phyloP scores from a whole-genome alignment of 1,140 invertebrate genomes.

The Hypsibius dujardini region DNA sequence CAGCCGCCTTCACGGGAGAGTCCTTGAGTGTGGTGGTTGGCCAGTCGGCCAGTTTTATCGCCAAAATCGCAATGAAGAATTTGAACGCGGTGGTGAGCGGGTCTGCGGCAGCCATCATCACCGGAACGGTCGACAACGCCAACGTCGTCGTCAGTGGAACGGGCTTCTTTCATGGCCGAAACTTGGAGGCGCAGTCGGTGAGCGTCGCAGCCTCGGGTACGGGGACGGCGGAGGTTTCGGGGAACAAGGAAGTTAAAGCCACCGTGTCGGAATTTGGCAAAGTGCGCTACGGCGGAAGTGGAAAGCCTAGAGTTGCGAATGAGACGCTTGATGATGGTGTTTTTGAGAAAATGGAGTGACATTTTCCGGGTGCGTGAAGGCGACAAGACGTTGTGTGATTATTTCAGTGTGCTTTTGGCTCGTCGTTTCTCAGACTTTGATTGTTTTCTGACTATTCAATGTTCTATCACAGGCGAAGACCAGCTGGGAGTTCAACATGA shows the following conservation, averaged over 20 bases:
- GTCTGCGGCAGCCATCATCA: neutral
- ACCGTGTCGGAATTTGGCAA: neutral
- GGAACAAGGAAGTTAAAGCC: neutral
- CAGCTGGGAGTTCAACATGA: too few species aligned
- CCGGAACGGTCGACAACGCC: neutral
- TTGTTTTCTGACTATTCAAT: too few species aligned
- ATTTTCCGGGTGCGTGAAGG: too few species aligned
- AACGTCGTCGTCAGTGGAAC: constrained; percentile 10
- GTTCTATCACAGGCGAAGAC: too few species aligned
- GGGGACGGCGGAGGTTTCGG: neutral
- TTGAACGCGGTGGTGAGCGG: neutral
- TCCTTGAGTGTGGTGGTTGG: neutral
- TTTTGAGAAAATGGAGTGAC: neutral
- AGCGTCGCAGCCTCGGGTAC: neutral
- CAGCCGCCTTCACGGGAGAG: neutral
- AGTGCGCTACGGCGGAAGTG: neutral
- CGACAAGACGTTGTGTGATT: too few species aligned
- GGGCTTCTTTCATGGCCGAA: neutral
- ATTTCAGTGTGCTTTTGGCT: too few species aligned
- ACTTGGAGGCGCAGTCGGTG: neutral
- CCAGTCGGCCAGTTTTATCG: neutral
- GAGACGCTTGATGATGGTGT: neutral
- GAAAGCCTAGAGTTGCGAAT: neutral
- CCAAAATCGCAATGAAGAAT: neutral
- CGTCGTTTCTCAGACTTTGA: too few species aligned